These are phyloP conservation scores for Drosophila anomelani DNA, from an alignment of 2,888 invertebrate species.

Conservation along the genomic window DNA sequence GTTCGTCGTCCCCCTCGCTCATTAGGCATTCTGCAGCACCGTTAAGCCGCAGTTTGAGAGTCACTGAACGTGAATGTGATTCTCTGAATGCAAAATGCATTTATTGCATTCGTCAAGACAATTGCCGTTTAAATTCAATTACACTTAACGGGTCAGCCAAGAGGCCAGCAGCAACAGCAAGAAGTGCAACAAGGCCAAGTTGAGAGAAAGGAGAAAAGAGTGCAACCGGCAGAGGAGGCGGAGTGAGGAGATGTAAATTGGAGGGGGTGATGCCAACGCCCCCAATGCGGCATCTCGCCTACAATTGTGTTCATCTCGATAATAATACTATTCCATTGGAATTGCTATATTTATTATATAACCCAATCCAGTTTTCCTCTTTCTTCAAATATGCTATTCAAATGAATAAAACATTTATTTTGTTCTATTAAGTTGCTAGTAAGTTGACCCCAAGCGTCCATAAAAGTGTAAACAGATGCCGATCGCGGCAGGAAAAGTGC, in stretches of 20 bases:
- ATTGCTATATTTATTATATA: too few species aligned
- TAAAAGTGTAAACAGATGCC: conserved; percentile 20
- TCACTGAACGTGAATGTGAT: conserved; percentile 25
- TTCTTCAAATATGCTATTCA: too few species aligned
- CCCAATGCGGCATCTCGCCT: conserved; percentile 18
- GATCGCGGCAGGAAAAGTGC: conserved; percentile 31
- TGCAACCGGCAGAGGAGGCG: neutral
- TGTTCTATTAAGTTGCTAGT: neutral
- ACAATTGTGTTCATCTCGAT: conserved; percentile 11
- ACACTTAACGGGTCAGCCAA: conserved; percentile 65
- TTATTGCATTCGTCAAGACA: conserved; percentile 59
- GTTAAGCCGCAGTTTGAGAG: conserved; percentile 41
- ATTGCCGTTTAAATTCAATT: conserved; percentile 72
- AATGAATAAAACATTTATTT: too few species aligned
- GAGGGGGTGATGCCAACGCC: conserved; percentile 41
- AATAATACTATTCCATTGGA: neutral
- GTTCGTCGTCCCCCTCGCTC: conserved; percentile 26
- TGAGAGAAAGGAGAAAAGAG: conserved; percentile 11
- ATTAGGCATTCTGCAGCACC: conserved; percentile 31
- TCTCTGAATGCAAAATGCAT: conserved; percentile 28
- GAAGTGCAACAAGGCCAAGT: conserved; percentile 46
- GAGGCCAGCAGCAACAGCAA: conserved; percentile 60
- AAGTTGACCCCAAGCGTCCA: neutral
- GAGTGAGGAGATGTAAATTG: neutral
- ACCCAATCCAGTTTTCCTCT: too few species aligned